These are phyloP conservation scores for Chromis chromis DNA, from an alignment of 2,797 vertebrate genomes.

Conservation along the genomic window DNA sequence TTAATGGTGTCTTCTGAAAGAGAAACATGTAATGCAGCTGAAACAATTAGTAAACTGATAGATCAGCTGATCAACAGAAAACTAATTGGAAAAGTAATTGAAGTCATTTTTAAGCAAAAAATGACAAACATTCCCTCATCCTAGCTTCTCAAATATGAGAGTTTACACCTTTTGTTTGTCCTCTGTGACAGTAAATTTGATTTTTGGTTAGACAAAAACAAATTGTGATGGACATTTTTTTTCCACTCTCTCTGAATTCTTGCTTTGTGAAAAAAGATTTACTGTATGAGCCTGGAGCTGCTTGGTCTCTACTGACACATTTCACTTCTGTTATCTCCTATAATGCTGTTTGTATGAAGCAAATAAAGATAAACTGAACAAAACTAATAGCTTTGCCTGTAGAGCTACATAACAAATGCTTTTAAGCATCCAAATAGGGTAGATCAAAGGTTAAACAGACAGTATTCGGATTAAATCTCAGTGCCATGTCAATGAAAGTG, in stretches of 20 bases:
- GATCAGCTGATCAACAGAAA: background rate
- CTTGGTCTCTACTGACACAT: slow-evolving; percentile 11
- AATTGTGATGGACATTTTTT: background rate
- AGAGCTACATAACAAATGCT: background rate
- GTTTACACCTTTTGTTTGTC: background rate
- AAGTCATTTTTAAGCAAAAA: background rate
- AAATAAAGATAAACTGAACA: slow-evolving; percentile 18
- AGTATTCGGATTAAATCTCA: background rate
- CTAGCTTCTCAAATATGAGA: background rate
- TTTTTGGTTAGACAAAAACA: background rate
- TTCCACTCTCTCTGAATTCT: background rate
- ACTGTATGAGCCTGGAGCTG: background rate
- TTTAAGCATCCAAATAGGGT: background rate
- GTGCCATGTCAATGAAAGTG: slow-evolving; percentile 5
- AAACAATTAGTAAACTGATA: background rate
- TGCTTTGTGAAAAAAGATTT: background rate
- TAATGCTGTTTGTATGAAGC: slow-evolving; percentile 8
- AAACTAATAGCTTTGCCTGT: slow-evolving; percentile 1
- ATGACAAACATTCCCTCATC: background rate
- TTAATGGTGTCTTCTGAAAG: background rate
- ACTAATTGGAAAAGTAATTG: background rate
- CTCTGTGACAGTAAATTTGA: background rate
- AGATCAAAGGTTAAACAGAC: background rate
- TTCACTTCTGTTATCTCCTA: slow-evolving; percentile 16
- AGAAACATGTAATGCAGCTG: background rate